Evolutionary conservation across 2,888 invertebrate genomes (phyloP), one percentile per base, ranked within the genome.

Genomic region (Cryptosula pallasiana): DNA sequence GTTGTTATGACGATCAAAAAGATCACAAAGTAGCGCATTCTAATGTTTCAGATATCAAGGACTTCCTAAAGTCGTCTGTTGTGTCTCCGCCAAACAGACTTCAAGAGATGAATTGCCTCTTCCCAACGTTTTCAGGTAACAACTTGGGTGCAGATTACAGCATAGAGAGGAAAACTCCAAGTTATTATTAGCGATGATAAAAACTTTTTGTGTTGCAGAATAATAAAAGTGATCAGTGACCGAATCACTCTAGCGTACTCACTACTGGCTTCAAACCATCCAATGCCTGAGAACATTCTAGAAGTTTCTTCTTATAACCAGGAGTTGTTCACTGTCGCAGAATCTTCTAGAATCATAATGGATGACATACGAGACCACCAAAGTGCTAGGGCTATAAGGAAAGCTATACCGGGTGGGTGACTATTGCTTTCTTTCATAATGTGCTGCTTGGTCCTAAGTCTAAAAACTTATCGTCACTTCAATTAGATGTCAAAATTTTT

Each of bases 141-240:
- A 16, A 32, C 57, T 23, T 20, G 5, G 9, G 5, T 20, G 20
- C 45, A 45, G 9, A 5, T 20, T 45, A 45, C 20, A 20, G 20
- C 20, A 20, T 13, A 45, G 20, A 45, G 9, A 13, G 45, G 5
- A 45, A 20, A 5, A 45, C 5, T 5, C 5, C 20, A 45, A 45
- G 20, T 13, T 45, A 45, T 45, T 45, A 20, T 20, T 20, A 45
- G 9, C 45, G 20, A 13, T 13, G 20, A 13, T 45, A 5, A 13
- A 45, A 20, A 13, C 20, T 45, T 45, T 45, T 45, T 45, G 45
- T 45, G 9, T 57, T 57, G 16, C 63, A 63, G 63, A n/a, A 20
- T 63, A 13, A 63, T 63, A 25, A 63, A 63, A 27, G 27, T 63
- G 9, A 63, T 63, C 34, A 63, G 32, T 63, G 63, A 63, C 32